These are phyloP conservation scores for Timema cristinae DNA, from an alignment of 2,888 invertebrate species.

Conservation along the genomic window DNA sequence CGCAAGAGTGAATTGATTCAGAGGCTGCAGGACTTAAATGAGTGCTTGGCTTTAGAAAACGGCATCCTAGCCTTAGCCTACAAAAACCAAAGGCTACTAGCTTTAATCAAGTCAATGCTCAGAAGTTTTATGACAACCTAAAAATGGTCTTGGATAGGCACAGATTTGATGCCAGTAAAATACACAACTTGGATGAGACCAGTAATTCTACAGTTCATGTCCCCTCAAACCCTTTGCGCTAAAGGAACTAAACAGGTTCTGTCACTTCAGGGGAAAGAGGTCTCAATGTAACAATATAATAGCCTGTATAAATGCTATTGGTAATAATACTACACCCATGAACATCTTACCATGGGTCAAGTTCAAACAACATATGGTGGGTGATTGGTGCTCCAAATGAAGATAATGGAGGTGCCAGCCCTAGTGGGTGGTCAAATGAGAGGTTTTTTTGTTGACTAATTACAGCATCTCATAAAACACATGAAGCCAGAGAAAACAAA, in stretches of 20 bases:
- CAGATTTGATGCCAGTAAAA: not conserved
- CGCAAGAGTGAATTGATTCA: not conserved
- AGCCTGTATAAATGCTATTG: constrained; percentile 3
- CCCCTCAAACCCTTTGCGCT: not conserved
- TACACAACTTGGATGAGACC: constrained; percentile 12
- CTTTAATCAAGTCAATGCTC: constrained; percentile 1
- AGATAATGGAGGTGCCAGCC: not conserved
- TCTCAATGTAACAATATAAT: not conserved
- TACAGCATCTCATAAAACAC: not conserved
- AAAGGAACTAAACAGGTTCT: not conserved
- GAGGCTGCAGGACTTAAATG: constrained; percentile 9
- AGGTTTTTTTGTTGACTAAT: not conserved
- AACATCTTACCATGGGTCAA: not conserved
- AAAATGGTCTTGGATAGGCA: not conserved
- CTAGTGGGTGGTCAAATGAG: constrained; percentile 5
- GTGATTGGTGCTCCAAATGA: not conserved
- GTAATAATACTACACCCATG: not conserved
- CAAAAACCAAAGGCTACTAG: constrained; percentile 14
- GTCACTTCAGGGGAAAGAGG: not conserved
- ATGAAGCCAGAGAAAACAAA: not conserved
- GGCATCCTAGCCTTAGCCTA: not conserved
- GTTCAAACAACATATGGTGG: not conserved
- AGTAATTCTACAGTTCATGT: not conserved
- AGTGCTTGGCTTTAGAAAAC: not conserved
- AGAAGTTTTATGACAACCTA: constrained; percentile 7